These are phyloP conservation scores for Cheilosia vernalis DNA, from an alignment of 2,888 invertebrate species.

Conservation along the genomic window DNA sequence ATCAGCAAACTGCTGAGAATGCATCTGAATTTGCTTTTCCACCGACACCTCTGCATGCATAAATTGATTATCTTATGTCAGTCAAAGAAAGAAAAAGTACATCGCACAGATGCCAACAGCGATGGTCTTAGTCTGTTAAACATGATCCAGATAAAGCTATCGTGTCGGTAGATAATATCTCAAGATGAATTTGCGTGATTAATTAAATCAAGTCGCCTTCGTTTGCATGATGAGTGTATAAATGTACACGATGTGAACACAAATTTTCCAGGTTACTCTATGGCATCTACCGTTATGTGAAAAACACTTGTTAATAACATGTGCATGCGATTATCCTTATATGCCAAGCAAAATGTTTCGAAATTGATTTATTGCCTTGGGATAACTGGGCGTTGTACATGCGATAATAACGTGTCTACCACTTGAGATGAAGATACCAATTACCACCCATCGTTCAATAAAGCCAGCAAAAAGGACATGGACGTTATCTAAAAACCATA, in stretches of 20 bases:
- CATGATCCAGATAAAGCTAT: slow-evolving; percentile 55
- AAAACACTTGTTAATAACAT: neutral
- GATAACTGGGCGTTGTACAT: neutral
- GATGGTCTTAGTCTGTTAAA: slow-evolving; percentile 50
- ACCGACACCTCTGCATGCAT: slow-evolving; percentile 11
- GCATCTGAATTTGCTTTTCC: slow-evolving; percentile 31
- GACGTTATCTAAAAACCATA: slow-evolving; percentile 5
- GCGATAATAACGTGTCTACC: neutral
- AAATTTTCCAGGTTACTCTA: slow-evolving; percentile 12
- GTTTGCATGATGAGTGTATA: slow-evolving; percentile 11
- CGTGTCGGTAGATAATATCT: slow-evolving; percentile 41
- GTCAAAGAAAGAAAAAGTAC: slow-evolving; percentile 59
- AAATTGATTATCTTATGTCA: slow-evolving; percentile 19
- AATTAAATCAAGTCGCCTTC: slow-evolving; percentile 52
- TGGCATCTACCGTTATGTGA: slow-evolving; percentile 4
- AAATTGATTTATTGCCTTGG: neutral
- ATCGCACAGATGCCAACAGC: neutral
- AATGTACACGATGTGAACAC: slow-evolving; percentile 8
- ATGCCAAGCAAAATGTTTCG: neutral
- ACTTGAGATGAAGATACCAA: neutral
- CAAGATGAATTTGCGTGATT: slow-evolving; percentile 51
- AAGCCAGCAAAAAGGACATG: neutral
- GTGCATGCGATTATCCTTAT: slow-evolving; percentile 1
- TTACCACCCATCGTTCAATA: neutral
- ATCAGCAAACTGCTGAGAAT: slow-evolving; percentile 21